These are phyloP conservation scores for Oncorhynchus clarkii DNA, from an alignment of 2,113 vertebrate species.

Conservation along the genomic window DNA sequence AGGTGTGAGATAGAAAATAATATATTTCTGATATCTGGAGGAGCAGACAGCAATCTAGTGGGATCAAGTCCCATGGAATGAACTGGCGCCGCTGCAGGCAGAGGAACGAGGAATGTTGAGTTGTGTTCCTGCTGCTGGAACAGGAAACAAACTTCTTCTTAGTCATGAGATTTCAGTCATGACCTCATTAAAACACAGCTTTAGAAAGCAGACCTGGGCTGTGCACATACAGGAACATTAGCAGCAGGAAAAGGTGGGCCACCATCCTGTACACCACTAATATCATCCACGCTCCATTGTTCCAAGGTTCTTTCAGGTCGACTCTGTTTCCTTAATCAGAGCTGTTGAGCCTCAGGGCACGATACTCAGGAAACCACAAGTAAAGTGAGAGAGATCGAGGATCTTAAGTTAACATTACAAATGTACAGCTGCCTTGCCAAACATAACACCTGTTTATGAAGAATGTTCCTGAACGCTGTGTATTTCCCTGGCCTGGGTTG, in stretches of 20 bases:
- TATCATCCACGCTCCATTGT: constrained; percentile 26
- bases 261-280: constrained; percentile 41
- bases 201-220: background rate
- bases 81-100: background rate
- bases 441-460: constrained; percentile 46
- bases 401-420: constrained; percentile 41
- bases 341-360: constrained; percentile 14
- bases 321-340: constrained; percentile 62
- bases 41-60: constrained; percentile 27
- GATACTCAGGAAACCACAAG: background rate
- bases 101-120: background rate
- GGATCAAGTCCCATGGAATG: constrained; percentile 29
- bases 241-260: constrained; percentile 43
- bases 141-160: constrained; percentile 18
- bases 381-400: background rate
- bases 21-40: constrained; percentile 34
- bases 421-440: constrained; percentile 37
- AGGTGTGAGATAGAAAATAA: constrained; percentile 51
- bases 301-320: constrained; percentile 25
- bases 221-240: constrained; percentile 18
- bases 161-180: constrained; percentile 29
- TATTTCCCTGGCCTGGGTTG: too few species aligned
- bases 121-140: constrained; percentile 3
- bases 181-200: constrained; percentile 6
- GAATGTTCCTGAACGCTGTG: constrained; percentile 10